Conservation (phyloP, 1,140 invertebrate genomes). For the Pantala flavescens region DNA sequence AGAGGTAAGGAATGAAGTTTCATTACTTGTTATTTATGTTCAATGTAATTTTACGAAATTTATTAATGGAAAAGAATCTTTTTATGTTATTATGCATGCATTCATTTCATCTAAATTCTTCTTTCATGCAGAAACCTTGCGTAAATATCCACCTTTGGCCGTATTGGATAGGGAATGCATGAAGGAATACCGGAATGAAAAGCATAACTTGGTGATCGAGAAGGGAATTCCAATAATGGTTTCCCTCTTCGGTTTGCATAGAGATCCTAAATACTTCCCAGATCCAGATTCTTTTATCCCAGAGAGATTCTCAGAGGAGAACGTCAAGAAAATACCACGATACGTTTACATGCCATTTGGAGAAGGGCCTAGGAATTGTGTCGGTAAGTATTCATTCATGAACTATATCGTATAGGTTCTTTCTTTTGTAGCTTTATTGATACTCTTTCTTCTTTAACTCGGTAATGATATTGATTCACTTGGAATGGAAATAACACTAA, state of each 20-base stretch:
- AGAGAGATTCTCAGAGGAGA: conserved; percentile 45
- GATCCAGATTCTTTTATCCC: conserved; percentile 46
- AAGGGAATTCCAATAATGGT: conserved; percentile 37
- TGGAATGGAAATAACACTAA: no score
- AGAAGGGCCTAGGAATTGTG: conserved; percentile 48
- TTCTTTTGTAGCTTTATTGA: no score
- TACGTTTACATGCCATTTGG: conserved; percentile 51
- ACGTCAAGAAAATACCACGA: conserved; percentile 38
- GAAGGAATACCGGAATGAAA: conserved; percentile 38
- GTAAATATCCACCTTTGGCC: conserved; percentile 43
- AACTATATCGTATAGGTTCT: no score
- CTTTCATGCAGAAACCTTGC: conserved; percentile 38
- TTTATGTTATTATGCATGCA: no score
- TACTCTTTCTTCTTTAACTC: no score
- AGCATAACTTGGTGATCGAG: conserved; percentile 36
- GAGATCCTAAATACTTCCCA: conserved; percentile 40
- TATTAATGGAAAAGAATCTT: no score
- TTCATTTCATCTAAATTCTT: not conserved
- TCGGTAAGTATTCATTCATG: conserved; percentile 36
- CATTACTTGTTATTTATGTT: no score
- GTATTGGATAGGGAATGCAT: conserved; percentile 36
- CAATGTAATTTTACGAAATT: no score
- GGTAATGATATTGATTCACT: no score
- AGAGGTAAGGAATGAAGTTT: no score
- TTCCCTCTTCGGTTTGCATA: conserved; percentile 40